Percentiles rank a stretch among this genome's conserved stretches.
Conservation (phyloP, 92 coral and sea anemone species). For the Zoanthus gigantus region DNA sequence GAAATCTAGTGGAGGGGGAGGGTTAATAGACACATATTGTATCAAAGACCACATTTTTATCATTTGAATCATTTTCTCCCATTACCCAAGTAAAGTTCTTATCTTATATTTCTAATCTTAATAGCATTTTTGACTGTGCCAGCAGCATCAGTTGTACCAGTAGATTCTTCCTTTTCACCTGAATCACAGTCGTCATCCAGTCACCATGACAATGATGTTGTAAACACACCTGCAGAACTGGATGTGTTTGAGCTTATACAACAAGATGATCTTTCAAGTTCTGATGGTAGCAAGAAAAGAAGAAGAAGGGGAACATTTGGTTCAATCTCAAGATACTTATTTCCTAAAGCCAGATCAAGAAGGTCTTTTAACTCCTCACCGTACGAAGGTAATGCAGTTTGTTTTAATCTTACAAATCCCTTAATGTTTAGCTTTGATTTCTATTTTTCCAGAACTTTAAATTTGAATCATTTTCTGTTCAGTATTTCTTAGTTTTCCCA, state of each 20-base stretch:
- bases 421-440: neutral
- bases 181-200: conserved; percentile 36
- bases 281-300: conserved; percentile 60
- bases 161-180: neutral
- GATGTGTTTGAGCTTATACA: conserved; percentile 80
- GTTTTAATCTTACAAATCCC: neutral
- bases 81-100: neutral
- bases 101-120: neutral
- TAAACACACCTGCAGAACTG: conserved; percentile 60
- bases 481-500: no score
- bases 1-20: no score
- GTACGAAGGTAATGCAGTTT: conserved; percentile 29
- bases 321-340: conserved; percentile 79
- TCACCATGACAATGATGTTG: conserved; percentile 35
- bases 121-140: conserved; percentile 31
- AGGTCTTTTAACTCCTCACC: conserved; percentile 2
- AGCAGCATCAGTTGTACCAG: neutral
- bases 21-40: no score
- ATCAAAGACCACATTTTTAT: no score
- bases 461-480: no score
- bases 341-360: conserved; percentile 26
- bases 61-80: no score
- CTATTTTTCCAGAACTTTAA: no score
- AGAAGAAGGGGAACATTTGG: conserved; percentile 70
- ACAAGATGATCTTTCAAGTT: conserved; percentile 22